Evolutionary conservation across 1,140 invertebrate genomes (phyloP), one percentile per base, ranked within the genome.

Genomic region (Hypothenemus hampei): DNA sequence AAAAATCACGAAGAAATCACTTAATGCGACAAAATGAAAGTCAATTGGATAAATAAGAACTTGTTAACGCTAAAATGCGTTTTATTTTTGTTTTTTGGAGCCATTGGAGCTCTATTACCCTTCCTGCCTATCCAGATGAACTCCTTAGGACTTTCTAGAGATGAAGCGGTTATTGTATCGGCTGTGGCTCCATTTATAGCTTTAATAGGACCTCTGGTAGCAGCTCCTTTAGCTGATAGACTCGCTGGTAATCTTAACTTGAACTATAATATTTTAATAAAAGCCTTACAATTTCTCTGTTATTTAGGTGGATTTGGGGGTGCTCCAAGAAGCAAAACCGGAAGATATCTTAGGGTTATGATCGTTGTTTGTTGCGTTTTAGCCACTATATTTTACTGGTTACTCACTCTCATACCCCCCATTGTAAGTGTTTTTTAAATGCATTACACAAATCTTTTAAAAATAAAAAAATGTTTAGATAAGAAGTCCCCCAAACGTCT

Each of bases 91-190:
- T 77, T 78, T 59, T 78, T 78, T 48, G 76, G 75, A 56, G 87
- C 82, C 51, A 71, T 91, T 60, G 84, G 86, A 55, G 84, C 83
- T 60, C 73, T 91, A 35, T 81, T 87, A 59, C 82, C 87, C 10
- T 86, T 87, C 66, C 78, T 91, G 19, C 78, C 84, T 2, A 71
- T 84, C 6, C 87, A 88, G 68, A 89, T 89, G 76, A 70, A 78
- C 45, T 67, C 77, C 22, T 72, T 86, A 39, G 88, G 87, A 2
- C 64, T 92, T 35, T 81, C 81, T 29, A 73, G 78, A 51, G 75
- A 80, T 10, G 84, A 91, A 65, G 78, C 83, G 10, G 77, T 82
- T 4, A 73, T 84, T 11, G 83, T 91, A 53, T 87, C 85, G 23
- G 82, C 85, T 26, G 73, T 87, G 8, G 80, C 86, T 3, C 84